Percentiles rank a stretch among this genome's conserved stretches.
Evolutionary conservation across 2,113 vertebrate species (phyloP).

Genomic region (Alexandromys fortis): DNA sequence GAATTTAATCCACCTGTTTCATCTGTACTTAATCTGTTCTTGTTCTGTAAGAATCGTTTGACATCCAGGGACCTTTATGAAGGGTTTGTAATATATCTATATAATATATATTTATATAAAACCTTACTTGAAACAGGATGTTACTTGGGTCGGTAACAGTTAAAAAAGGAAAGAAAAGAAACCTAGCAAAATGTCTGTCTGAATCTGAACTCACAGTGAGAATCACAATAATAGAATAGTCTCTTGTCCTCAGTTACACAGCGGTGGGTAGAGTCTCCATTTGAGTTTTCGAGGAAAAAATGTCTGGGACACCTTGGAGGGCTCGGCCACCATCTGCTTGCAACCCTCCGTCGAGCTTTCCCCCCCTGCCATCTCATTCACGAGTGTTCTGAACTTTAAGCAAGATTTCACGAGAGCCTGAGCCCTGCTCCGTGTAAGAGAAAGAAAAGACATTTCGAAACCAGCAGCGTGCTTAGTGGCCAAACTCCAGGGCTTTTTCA

Average conservation of each 20-base stretch:
- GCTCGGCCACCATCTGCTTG: not conserved
- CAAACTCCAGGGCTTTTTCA: not conserved
- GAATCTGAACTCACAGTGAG: not conserved
- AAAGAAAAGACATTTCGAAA: conserved; percentile 19
- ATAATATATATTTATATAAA: not conserved
- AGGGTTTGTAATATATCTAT: not conserved
- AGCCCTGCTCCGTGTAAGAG: not conserved
- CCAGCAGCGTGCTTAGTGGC: not conserved
- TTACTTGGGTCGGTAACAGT: not conserved
- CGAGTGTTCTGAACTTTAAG: not conserved
- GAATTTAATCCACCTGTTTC: conserved; percentile 74
- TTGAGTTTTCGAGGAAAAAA: conserved; percentile 25
- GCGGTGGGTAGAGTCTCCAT: not conserved
- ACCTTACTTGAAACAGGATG: conserved; percentile 62
- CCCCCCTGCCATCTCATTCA: not conserved
- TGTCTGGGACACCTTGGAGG: not conserved
- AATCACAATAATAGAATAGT: not conserved
- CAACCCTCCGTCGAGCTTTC: fast-evolving
- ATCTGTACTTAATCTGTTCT: conserved; percentile 74
- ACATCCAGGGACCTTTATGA: conserved; percentile 40
- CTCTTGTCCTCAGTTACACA: not conserved
- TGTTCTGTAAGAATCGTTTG: conserved; percentile 39
- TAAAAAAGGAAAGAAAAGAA: not conserved
- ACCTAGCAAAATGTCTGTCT: not conserved
- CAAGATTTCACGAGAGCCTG: not conserved